These are phyloP conservation scores for Syrista parreyssii DNA, from an alignment of 2,888 invertebrate species.

Conservation along the genomic window DNA sequence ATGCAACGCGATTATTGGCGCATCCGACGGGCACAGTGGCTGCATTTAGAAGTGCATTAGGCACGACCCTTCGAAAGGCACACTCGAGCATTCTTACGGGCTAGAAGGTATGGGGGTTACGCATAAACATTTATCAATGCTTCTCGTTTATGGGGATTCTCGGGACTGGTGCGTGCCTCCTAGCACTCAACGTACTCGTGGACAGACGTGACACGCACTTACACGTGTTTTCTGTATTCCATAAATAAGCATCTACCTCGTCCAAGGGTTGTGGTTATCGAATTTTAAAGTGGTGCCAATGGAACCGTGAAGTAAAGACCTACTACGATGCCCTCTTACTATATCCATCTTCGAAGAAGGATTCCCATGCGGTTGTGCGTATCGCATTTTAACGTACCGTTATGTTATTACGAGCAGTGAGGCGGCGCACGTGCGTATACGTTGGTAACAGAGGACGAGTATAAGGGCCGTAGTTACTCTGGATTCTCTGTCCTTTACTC, in stretches of 20 bases:
- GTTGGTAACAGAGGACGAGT: neutral
- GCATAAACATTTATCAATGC: conserved; percentile 5
- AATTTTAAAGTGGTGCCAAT: neutral
- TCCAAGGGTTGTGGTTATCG: neutral
- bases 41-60: conserved; percentile 5
- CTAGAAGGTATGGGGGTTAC: neutral
- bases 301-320: neutral
- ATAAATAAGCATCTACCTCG: neutral
- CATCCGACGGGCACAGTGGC: conserved; percentile 4
- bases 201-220: conserved; percentile 29
- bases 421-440: neutral
- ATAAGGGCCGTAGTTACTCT: neutral
- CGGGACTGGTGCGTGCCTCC: neutral
- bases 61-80: neutral
- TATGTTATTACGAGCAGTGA: conserved; percentile 20
- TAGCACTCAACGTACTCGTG: conserved; percentile 1
- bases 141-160: neutral
- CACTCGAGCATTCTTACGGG: neutral
- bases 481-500: neutral
- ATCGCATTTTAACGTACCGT: conserved; percentile 29
- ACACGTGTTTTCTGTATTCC: conserved; percentile 36
- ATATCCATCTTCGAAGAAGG: neutral
- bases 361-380: neutral
- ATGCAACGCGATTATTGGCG: conserved; percentile 4
- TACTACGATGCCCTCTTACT: neutral